Conservation (phyloP, 2,113 vertebrate genomes). For the Percina caprodes region DNA sequence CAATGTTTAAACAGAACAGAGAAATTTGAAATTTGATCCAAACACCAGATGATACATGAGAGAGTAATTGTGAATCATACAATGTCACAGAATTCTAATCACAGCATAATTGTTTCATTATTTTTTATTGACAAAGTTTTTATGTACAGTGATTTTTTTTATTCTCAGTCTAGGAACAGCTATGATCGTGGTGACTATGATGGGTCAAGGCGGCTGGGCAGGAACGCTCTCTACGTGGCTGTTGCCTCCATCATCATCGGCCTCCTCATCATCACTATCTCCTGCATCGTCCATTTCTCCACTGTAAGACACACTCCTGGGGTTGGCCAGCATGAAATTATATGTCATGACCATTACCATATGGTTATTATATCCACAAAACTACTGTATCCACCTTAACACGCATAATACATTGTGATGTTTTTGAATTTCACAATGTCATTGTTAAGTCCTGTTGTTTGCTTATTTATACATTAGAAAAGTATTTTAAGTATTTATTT, state of each 20-base stretch:
- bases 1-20: too few relatives aligned
- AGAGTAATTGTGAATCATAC: too few relatives aligned
- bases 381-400: too few relatives aligned
- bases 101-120: too few relatives aligned
- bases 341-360: too few relatives aligned
- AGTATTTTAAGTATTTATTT: not conserved
- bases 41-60: too few relatives aligned
- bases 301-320: constrained; percentile 78
- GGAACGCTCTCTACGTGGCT: constrained; percentile 87
- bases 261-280: constrained; percentile 87
- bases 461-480: not conserved
- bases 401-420: not conserved
- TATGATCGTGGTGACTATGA: constrained; percentile 89
- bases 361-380: not conserved
- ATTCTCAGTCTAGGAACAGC: constrained; percentile 88
- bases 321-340: not conserved
- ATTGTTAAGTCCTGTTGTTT: not conserved
- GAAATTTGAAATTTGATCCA: too few relatives aligned
- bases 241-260: constrained; percentile 91
- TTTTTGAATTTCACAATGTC: not conserved
- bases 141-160: constrained; percentile 5
- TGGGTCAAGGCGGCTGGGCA: constrained; percentile 88
- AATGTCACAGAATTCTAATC: too few relatives aligned
- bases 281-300: constrained; percentile 87
- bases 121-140: not conserved